Conservation (phyloP, 2,888 invertebrate genomes). For the Plagodis dolabraria region DNA sequence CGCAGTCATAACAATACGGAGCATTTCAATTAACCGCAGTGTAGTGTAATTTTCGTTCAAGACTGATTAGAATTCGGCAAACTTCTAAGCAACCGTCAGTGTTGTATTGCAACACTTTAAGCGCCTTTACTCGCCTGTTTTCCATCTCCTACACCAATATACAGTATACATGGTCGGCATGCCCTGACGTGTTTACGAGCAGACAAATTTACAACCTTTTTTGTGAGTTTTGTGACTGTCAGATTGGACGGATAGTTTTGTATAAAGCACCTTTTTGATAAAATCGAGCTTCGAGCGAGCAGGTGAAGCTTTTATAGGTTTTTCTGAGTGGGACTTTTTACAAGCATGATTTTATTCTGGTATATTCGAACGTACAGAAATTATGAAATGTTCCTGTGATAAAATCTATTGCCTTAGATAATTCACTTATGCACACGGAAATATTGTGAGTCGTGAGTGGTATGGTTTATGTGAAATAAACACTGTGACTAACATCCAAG, state of each 20-base stretch:
- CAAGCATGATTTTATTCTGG: not conserved
- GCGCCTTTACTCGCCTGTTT: conserved; percentile 12
- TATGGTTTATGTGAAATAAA: too few relatives aligned
- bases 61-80: too few relatives aligned
- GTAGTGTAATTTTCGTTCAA: too few relatives aligned
- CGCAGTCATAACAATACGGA: too few relatives aligned
- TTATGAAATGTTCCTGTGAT: not conserved
- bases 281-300: conserved; percentile 21
- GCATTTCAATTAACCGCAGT: too few relatives aligned
- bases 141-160: conserved; percentile 15
- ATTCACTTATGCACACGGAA: too few relatives aligned
- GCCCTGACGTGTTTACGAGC: conserved; percentile 33
- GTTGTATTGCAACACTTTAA: too few relatives aligned
- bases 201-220: conserved; percentile 32
- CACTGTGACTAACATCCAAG: too few relatives aligned
- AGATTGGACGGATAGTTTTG: conserved; percentile 31
- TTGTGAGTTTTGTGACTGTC: conserved; percentile 24
- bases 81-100: too few relatives aligned
- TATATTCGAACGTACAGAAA: not conserved
- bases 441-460: too few relatives aligned
- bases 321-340: conserved; percentile 17
- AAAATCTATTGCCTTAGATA: not conserved
- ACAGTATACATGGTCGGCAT: conserved; percentile 6
- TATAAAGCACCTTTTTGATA: conserved; percentile 32
- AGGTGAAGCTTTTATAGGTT: conserved; percentile 19